A percentile compares a stretch with the other conserved stretches of the same genome.
Conservation (phyloP, 1,140 invertebrate genomes). For the Antheraea mylitta region DNA sequence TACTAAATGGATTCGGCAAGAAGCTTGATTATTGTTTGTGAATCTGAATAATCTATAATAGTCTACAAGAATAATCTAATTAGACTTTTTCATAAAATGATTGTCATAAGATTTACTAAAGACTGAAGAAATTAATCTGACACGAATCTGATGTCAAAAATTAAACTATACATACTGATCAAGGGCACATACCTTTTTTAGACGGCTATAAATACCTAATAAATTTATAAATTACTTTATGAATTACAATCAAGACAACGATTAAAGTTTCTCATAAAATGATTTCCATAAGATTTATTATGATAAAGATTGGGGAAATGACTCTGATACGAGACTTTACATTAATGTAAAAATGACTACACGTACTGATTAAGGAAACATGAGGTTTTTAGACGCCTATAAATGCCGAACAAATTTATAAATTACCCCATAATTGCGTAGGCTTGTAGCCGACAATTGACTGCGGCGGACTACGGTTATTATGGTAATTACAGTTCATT, state of each 20-base stretch:
- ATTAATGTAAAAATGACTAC: neutral
- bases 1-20: too few relatives aligned
- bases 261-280: neutral
- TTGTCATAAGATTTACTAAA: neutral
- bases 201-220: neutral
- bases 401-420: neutral
- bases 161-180: neutral
- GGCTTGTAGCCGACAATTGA: neutral
- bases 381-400: neutral
- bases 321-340: neutral
- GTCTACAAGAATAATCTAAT: too few relatives aligned
- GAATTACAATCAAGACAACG: neutral
- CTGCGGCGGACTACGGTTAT: neutral
- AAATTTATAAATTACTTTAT: neutral
- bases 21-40: too few relatives aligned
- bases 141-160: neutral
- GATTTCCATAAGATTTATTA: neutral
- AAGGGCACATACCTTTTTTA: neutral
- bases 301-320: neutral
- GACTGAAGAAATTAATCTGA: neutral
- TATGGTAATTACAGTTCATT: slow-evolving; percentile 8
- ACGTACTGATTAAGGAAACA: neutral
- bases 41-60: too few relatives aligned
- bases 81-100: neutral
- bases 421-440: neutral